Conservation (phyloP, 2,888 invertebrate species). For the Andrena bucephala region DNA sequence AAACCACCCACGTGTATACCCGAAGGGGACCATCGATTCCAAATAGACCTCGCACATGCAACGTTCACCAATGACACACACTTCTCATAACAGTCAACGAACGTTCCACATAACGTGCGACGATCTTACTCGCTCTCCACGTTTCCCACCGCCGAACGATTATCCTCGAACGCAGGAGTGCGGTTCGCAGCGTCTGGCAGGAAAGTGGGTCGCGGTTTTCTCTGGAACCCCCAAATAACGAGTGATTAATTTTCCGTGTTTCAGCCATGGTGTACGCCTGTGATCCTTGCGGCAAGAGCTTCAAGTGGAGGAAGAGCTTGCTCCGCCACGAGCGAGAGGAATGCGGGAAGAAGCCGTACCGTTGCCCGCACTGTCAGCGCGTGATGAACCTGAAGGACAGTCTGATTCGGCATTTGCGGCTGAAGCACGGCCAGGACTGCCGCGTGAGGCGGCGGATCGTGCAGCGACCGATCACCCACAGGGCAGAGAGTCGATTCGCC, state of each 20-base stretch:
- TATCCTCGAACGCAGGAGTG: no score
- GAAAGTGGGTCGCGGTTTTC: not conserved
- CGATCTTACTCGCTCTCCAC: no score
- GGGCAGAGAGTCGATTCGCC: not conserved
- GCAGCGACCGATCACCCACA: not conserved
- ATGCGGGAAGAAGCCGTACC: conserved; percentile 60
- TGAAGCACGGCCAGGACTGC: conserved; percentile 20
- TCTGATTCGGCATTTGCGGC: not conserved
- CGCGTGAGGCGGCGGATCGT: conserved; percentile 14
- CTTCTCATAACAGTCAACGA: no score
- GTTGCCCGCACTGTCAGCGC: conserved; percentile 16
- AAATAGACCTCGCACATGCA: no score
- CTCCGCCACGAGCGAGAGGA: conserved; percentile 60
- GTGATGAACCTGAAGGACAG: conserved; percentile 24
- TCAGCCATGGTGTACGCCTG: conserved; percentile 23
- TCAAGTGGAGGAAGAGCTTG: conserved; percentile 62
- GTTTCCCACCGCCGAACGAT: no score
- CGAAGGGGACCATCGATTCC: no score
- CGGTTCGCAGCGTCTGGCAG: no score
- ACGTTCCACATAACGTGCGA: no score
- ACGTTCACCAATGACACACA: no score
- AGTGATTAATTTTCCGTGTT: conserved; percentile 41
- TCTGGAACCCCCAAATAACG: conserved; percentile 3
- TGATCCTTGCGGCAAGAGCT: conserved; percentile 43
- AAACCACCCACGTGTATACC: no score